Conservation (phyloP, 2,113 vertebrate species). For the Pelecanus crispus region DNA sequence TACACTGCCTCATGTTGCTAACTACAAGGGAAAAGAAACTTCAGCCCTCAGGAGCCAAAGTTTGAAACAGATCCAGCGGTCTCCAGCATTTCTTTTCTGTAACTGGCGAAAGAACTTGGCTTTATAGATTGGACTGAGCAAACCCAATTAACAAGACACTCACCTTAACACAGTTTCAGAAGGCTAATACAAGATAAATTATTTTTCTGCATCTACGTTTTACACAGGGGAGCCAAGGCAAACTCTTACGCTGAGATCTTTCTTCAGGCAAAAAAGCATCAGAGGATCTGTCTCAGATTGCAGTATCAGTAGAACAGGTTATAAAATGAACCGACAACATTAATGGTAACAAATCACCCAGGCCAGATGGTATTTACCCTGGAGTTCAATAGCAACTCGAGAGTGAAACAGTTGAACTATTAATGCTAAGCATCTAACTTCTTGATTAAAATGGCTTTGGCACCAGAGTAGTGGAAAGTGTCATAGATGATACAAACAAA, state of each 20-base stretch:
- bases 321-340: not conserved
- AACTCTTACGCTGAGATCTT: not conserved
- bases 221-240: fast-evolving
- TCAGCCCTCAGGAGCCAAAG: not conserved
- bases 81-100: not conserved
- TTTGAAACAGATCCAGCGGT: not conserved
- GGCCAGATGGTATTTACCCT: not conserved
- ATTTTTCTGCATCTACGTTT: not conserved
- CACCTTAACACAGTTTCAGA: not conserved
- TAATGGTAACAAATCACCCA: not conserved
- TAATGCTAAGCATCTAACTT: not conserved
- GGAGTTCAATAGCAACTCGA: not conserved
- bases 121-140: not conserved
- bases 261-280: not conserved
- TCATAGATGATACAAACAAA: not conserved
- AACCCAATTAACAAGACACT: not conserved
- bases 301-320: not conserved
- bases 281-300: not conserved
- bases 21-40: not conserved
- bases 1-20: not conserved
- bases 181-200: not conserved
- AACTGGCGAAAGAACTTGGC: not conserved
- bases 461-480: not conserved
- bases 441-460: not conserved
- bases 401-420: not conserved